A percentile compares a stretch with the other conserved stretches of the same genome.
Evolutionary conservation across 2,113 vertebrate genomes (phyloP).

Genomic region (Halcyon senegalensis): DNA sequence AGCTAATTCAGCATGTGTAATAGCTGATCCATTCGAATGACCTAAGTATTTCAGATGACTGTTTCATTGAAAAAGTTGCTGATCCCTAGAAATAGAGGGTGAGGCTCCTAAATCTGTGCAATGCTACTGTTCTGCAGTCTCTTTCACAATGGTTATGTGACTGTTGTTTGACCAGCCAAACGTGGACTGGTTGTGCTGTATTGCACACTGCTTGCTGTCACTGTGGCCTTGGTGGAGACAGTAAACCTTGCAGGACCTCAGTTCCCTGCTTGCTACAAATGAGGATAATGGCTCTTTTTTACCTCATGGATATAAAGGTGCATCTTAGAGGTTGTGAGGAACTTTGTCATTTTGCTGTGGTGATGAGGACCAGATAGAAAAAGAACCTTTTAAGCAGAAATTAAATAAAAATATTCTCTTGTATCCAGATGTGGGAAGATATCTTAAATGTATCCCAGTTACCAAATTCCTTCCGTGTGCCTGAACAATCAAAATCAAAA

Average conservation of each 20-base stretch:
- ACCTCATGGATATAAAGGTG: background rate
- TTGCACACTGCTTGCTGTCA: background rate
- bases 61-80: background rate
- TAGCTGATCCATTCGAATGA: background rate
- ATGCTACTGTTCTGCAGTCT: background rate
- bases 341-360: background rate
- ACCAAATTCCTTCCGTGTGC: background rate
- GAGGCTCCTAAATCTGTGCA: background rate
- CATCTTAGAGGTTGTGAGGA: background rate
- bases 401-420: background rate
- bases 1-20: background rate
- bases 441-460: background rate
- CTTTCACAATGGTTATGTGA: background rate
- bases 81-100: background rate
- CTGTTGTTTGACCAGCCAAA: background rate
- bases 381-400: background rate
- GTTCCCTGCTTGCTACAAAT: background rate
- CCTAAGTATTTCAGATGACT: background rate
- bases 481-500: background rate
- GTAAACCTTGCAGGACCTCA: background rate
- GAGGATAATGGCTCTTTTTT: background rate
- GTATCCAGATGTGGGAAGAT: background rate
- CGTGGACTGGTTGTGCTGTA: background rate
- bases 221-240: background rate
- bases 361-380: background rate